Base-by-base conservation (phyloP, 2,888 invertebrate species). In the Tenthredo notha region DNA sequence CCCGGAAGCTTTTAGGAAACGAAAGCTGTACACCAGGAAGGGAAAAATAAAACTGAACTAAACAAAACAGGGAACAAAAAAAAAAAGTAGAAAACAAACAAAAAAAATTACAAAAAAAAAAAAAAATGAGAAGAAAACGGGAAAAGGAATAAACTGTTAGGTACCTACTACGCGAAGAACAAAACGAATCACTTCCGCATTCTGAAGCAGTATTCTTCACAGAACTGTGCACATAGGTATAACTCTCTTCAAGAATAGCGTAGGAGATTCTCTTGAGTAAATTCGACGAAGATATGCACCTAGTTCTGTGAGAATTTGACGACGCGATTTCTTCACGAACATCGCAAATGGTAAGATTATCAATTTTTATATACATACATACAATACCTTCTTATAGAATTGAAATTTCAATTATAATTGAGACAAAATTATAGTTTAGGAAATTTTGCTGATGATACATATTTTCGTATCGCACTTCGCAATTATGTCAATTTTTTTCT, bases 1-100 rank as follows among this genome's bases (percentile, higher is more conserved):
- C n/a, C 72, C 72, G 72, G 72, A 74, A 74, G 72, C 72, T 74
- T 74, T 74, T 74, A 74, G 72, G 72, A 74, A 74, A 12, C 72
- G 9, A 43, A 21, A 6, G 72, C 25, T 74, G 40, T 43, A 43
- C n/a, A 29, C n/a, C 40, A 43, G 43, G 72, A 74, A 74, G 43
- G 40, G 21, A n/a, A 43, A 43, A 74, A 72, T 40, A 74, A 74
- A 74, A 74, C 40, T n/a, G 40, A 43, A 43, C 37, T 61, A 61
- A 61, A 61, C 25, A 25, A 61, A 61, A 61, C 25, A 12, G 9
- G 10, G 1, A 72, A 70, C 15, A 70, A n/a, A n/a, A n/a, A 72
- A 40, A n/a, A n/a, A 72, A 40, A 40, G 6, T 2, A 40, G 9
- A 2, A 40, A 40, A 37, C 2, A 9, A 37, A 37, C 0, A 40